These are phyloP conservation scores for Isotomurus palustris DNA, from an alignment of 2,888 invertebrate genomes.

Conservation along the genomic window DNA sequence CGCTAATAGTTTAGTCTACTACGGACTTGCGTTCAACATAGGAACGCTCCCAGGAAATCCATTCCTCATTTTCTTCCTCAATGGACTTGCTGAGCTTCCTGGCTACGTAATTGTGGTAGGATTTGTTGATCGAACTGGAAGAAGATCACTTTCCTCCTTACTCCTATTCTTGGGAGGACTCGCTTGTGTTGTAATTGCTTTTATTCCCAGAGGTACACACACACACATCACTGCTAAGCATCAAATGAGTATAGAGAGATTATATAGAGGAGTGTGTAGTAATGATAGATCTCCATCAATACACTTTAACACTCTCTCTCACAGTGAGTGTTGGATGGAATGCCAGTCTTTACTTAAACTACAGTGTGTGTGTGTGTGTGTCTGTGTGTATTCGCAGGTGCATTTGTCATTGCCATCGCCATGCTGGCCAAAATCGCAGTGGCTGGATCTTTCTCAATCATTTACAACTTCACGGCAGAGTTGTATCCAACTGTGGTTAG, in stretches of 20 bases:
- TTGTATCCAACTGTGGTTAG: slow-evolving; percentile 72
- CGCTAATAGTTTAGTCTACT: slow-evolving; percentile 62
- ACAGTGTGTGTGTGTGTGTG: no score
- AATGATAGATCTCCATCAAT: no score
- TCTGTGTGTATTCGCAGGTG: no score
- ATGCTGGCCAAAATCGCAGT: slow-evolving; percentile 43
- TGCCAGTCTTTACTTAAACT: no score
- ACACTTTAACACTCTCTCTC: no score
- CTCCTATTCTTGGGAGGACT: slow-evolving; percentile 74
- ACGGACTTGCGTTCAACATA: slow-evolving; percentile 74
- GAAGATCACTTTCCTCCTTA: slow-evolving; percentile 67
- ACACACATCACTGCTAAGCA: no score
- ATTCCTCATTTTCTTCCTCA: slow-evolving; percentile 71
- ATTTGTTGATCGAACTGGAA: slow-evolving; percentile 70
- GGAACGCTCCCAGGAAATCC: slow-evolving; percentile 76
- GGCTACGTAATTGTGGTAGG: slow-evolving; percentile 68
- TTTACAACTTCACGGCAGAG: slow-evolving; percentile 83
- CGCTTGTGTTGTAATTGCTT: slow-evolving; percentile 65
- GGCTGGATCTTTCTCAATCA: slow-evolving; percentile 74
- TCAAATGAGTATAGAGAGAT: no score
- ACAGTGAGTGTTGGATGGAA: no score
- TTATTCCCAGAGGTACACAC: slow-evolving; percentile 10
- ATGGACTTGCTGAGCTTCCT: slow-evolving; percentile 75
- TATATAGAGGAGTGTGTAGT: no score
- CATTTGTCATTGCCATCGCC: slow-evolving; percentile 10